Evolutionary conservation across 1,140 invertebrate genomes (phyloP), one percentile per base, ranked within the genome.

Genomic region (Alviniconcha marisindica): DNA sequence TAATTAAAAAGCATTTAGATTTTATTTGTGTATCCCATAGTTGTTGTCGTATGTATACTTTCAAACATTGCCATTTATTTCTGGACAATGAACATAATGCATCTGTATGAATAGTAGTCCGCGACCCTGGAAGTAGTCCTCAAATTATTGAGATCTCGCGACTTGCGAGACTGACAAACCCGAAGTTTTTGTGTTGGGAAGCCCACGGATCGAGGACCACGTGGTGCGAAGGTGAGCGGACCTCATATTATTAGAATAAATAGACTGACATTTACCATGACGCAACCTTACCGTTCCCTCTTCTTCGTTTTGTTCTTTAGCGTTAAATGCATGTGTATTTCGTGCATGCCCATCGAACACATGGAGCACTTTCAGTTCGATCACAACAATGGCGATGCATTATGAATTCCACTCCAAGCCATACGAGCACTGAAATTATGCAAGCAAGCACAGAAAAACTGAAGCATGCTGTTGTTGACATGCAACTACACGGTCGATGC

Each of bases 61-160:
- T n/a, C n/a, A n/a, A n/a, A n/a, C n/a, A n/a, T n/a, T n/a, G n/a
- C n/a, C n/a, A n/a, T n/a, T n/a, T n/a, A n/a, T 74, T 74, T 74
- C 71, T 51, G 10, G 28, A 63, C 21, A 36, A 80, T 80, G 21
- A 80, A 66, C 78, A 80, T 80, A 80, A 80, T 80, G 56, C 60
- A 69, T 40, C 40, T 31, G 28, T 51, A 42, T 44, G 18, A 12
- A 14, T 18, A 66, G 38, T 44, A 28, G 36, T 80, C 56, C 78
- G 84, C 84, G 77, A 38, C 77, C 42, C n/a, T 82, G 28, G 83
- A 86, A 82, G 77, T 84, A 86, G 83, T 86, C 73, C 85, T 2
- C 31, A 15, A 77, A 44, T 21, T 24, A 7, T 56, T 51, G 24
- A 66, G 12, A 83, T 76, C 71, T 76, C 82, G 74, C 56, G 71